phyloP scores from a whole-genome alignment of 2,888 invertebrate species.

The Elaeidobius kamerunicus region DNA sequence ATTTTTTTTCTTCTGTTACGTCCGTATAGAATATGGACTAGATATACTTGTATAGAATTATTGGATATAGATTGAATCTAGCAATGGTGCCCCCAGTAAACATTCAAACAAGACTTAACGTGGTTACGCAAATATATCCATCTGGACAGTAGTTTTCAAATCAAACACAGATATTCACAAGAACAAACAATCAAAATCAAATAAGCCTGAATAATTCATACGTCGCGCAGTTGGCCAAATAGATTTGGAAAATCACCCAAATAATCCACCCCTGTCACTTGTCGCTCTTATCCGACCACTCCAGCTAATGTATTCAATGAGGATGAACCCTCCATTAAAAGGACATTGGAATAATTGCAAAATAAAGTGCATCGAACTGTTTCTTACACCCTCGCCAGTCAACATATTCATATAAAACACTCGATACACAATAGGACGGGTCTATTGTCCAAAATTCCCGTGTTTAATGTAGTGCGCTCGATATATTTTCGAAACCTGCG shows the following conservation, averaged over 20 bases:
- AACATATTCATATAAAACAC: conserved; percentile 27
- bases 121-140: too few species aligned
- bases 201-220: conserved; percentile 23
- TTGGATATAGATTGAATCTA: too few species aligned
- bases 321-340: conserved; percentile 27
- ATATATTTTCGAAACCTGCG: conserved; percentile 28
- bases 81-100: too few species aligned
- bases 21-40: too few species aligned
- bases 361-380: conserved; percentile 32
- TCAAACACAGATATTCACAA: too few species aligned
- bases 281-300: conserved; percentile 26
- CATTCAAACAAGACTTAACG: too few species aligned
- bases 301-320: conserved; percentile 22
- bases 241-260: conserved; percentile 19
- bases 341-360: conserved; percentile 28
- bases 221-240: conserved; percentile 21
- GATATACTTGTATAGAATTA: too few species aligned
- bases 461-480: conserved; percentile 30
- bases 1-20: too few species aligned
- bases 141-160: too few species aligned
- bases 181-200: conserved; percentile 1
- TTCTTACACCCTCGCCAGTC: conserved; percentile 21
- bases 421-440: conserved; percentile 23
- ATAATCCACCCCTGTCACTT: conserved; percentile 22
- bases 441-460: conserved; percentile 28